phyloP scores from a whole-genome alignment of 2,113 vertebrate genomes.

The Catharus bicknelli region DNA sequence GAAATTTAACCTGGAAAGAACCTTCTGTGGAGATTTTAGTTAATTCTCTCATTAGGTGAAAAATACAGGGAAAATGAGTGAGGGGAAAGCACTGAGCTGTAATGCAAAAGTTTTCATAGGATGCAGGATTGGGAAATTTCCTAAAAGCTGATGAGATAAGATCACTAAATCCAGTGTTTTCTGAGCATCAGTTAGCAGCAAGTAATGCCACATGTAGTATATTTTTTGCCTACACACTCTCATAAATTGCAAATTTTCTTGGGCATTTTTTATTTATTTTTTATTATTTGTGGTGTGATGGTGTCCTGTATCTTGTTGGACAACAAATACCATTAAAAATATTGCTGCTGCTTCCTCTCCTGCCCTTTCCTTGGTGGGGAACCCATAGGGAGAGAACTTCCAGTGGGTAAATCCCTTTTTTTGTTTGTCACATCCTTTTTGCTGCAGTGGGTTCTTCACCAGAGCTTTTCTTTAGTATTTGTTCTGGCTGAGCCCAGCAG shows the following conservation, averaged over 20 bases:
- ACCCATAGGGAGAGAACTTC: neutral
- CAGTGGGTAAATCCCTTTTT: neutral
- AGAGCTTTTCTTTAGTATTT: neutral
- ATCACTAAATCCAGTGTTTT: neutral
- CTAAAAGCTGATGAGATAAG: neutral
- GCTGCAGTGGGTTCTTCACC: neutral
- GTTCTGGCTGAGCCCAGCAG: neutral
- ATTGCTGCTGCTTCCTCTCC: neutral
- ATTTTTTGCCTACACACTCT: neutral
- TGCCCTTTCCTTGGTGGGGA: neutral
- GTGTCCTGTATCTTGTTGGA: neutral
- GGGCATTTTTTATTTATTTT: fast-evolving
- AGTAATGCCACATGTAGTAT: fast-evolving
- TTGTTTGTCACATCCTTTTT: neutral
- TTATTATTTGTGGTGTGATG: neutral
- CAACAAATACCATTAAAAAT: neutral
- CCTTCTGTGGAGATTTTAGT: neutral
- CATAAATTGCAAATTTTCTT: neutral
- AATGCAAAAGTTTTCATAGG: neutral
- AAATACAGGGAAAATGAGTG: neutral
- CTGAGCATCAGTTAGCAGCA: neutral
- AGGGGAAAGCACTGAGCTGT: neutral
- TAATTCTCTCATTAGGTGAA: neutral
- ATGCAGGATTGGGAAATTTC: neutral
- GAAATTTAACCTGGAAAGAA: neutral